Evolutionary conservation across 35 echinoderm and acorn worm genomes (phyloP), one percentile per base, ranked within the genome.

Genomic region (Stichopus chloronotus): DNA sequence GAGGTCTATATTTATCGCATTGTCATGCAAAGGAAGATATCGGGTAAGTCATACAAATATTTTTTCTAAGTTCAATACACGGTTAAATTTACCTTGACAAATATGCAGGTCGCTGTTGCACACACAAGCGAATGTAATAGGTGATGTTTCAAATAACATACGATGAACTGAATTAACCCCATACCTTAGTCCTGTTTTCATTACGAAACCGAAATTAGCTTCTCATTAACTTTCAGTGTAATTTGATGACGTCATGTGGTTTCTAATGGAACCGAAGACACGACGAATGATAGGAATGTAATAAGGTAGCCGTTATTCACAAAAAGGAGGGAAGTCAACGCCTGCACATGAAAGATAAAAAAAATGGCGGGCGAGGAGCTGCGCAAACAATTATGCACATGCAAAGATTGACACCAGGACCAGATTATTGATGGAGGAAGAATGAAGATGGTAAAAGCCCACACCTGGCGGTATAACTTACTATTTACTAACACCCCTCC

Each of bases 401-500:
- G 53, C 30, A 43, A 57, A 84, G 53, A 58, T 56, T 85, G 82
- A 85, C 55, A 58, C 16, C 24, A 20, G 23, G 76, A 7, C 16
- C 2, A 58, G n/a, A 22, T 85, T 22, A 58, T 85, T 85, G 55
- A 59, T 85, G 54, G 19, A 20, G 82, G 10, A 78, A 11, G 9
- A 78, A 23, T n/a, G 58, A 25, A 58, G 54, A 85, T 58, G 81
- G 13, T 23, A 20, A 85, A 19, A 58, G 4, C 82, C 19, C 55
- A 85, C 82, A 85, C 82, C 82, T 85, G 82, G 82, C 17, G 82
- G 82, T 85, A 85, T 85, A 85, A 85, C 82, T 85, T 85, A 85
- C 82, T 19, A 58, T 58, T 58, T 5, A 19, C 82, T 53, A 85
- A 85, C 82, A 85, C 82, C 82, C 53, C 56, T 84, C 81, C 81